Evolutionary conservation across 2,797 vertebrate species (phyloP).

Genomic region (Sebastes cheni): DNA sequence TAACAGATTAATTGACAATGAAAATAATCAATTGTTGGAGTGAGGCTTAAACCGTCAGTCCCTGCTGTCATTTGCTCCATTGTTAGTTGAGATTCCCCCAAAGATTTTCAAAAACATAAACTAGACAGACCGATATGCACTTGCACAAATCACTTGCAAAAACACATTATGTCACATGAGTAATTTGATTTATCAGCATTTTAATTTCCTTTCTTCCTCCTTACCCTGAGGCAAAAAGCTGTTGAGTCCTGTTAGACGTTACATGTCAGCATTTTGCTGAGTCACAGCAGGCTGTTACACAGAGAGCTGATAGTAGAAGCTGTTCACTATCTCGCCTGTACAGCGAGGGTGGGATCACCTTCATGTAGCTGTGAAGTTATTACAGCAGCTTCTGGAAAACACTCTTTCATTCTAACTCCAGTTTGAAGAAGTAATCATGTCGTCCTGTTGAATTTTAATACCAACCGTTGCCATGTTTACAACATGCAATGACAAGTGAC

Average conservation of each 20-base stretch:
- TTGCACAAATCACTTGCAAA: neutral
- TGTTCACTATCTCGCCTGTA: constrained; percentile 60
- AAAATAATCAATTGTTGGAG: no score
- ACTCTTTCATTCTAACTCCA: neutral
- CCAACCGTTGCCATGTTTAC: neutral
- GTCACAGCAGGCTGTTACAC: constrained; percentile 51
- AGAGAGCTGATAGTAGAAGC: constrained; percentile 44
- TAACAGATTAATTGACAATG: no score
- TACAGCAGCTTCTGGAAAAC: neutral
- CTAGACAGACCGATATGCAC: neutral
- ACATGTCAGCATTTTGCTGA: constrained; percentile 55
- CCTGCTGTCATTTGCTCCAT: neutral
- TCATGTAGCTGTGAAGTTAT: neutral
- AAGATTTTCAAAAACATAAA: neutral
- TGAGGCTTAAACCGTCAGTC: neutral
- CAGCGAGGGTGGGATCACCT: constrained; percentile 61
- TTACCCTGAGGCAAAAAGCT: neutral
- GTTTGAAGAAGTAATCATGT: neutral
- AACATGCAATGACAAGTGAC: neutral
- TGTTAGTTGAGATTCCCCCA: neutral
- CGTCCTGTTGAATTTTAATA: neutral
- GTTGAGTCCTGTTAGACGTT: constrained; percentile 55
- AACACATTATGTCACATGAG: neutral
- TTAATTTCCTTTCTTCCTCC: constrained; percentile 20
- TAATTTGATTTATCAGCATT: constrained; percentile 22